These are phyloP conservation scores for Hyperoodon ampullatus DNA, from an alignment of 2,113 vertebrate species.

Conservation along the genomic window DNA sequence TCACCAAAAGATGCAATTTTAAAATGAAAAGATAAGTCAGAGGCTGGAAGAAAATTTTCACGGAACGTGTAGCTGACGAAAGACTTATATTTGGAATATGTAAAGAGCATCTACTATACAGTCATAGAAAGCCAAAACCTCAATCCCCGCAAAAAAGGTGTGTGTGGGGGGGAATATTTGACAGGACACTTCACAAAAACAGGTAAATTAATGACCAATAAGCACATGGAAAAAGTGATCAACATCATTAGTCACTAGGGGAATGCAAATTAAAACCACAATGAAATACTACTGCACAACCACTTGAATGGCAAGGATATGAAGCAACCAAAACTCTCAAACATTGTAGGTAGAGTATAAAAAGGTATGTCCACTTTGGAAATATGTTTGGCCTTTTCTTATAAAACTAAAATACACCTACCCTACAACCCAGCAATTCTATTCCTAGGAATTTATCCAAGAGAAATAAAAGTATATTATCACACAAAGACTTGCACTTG, in stretches of 20 bases:
- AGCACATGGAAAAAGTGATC: neutral
- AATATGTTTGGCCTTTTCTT: neutral
- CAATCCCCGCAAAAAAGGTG: neutral
- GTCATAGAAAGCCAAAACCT: neutral
- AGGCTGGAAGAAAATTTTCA: neutral
- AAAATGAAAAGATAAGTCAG: neutral
- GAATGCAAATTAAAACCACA: neutral
- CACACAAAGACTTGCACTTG: neutral
- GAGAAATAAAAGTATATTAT: neutral
- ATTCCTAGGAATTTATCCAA: neutral
- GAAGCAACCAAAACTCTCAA: neutral
- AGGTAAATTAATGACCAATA: neutral
- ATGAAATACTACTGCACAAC: neutral
- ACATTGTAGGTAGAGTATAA: neutral
- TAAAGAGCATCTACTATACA: neutral
- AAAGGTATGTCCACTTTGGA: neutral
- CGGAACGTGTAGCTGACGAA: neutral
- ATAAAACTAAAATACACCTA: neutral
- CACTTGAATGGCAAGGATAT: neutral
- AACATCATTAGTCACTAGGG: neutral
- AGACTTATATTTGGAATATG: neutral
- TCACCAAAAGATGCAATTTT: slow-evolving; percentile 14
- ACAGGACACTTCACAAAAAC: neutral
- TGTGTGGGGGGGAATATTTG: neutral
- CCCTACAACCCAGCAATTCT: neutral